phyloP scores from a whole-genome alignment of 2,888 invertebrate genomes.

The Ectemnius lituratus region DNA sequence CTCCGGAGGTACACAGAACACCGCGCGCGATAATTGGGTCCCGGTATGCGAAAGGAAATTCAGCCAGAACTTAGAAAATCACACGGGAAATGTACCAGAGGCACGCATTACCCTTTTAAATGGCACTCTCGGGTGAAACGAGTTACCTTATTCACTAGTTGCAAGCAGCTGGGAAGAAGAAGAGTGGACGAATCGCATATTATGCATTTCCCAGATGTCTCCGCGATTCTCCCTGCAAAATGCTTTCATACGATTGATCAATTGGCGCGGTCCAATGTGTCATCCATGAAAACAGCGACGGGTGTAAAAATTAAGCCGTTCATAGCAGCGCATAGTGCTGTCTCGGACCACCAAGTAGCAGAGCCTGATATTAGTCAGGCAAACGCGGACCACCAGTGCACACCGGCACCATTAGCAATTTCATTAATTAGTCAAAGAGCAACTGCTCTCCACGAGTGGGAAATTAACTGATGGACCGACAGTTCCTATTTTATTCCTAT shows the following conservation, averaged over 20 bases:
- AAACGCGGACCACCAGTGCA: neutral
- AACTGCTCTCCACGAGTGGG: too few relatives aligned
- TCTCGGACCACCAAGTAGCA: constrained; percentile 11
- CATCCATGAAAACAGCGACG: neutral
- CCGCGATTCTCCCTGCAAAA: too few relatives aligned
- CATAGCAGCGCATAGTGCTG: constrained; percentile 22
- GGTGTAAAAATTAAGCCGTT: constrained; percentile 11
- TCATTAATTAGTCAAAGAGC: neutral
- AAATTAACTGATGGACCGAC: too few relatives aligned
- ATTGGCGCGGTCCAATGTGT: neutral
- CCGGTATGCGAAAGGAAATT: neutral
- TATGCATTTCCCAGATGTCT: too few relatives aligned
- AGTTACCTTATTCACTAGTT: too few relatives aligned
- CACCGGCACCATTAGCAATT: neutral
- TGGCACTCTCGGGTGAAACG: too few relatives aligned
- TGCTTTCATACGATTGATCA: neutral
- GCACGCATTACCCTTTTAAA: too few relatives aligned
- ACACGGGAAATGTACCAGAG: too few relatives aligned
- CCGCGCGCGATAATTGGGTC: neutral
- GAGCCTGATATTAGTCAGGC: constrained; percentile 27
- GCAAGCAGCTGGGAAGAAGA: too few relatives aligned
- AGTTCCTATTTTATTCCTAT: too few relatives aligned
- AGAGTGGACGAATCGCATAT: too few relatives aligned
- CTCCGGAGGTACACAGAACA: neutral
- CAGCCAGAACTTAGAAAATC: neutral